Base-by-base conservation (phyloP, 1,140 invertebrate genomes). In the Holotrichia oblita region DNA sequence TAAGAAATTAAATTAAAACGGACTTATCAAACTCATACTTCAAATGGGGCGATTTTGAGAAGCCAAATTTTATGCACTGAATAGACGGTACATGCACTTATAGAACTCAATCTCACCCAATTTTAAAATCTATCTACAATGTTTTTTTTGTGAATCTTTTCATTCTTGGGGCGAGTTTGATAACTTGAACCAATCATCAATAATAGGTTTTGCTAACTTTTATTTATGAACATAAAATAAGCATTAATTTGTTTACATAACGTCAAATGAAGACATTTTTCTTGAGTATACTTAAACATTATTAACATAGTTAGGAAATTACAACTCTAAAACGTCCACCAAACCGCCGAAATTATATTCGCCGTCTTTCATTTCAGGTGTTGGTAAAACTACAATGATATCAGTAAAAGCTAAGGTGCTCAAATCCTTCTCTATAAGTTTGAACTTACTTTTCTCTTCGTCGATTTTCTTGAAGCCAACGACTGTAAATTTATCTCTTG, bases 371-470 rank as follows among this genome's bases (percentile, higher is more conserved):
- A 64, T 64, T 64, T 64, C 59, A 48, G 44, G 44, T 48, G n/a
- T 48, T 48, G 44, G 44, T 12, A 48, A 48, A 48, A 48, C 44
- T 12, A 9, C 44, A 12, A 48, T 48, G 44, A 48, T 48, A n/a
- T 48, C 44, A 48, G 44, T 9, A 48, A 48, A n/a, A 48, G 44
- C 44, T 64, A 64, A 6, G 59, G 9, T 64, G 59, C 20, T 73
- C 27, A 73, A 40, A 73, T 12, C 34, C 9, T 73, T 40, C 24
- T 73, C 17, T 73, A 73, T 27, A 73, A 40, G 27, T 73, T 73
- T 73, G 72, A 40, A 40, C 24, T 73, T 73, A 40, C 72, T 73
- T 73, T 40, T n/a, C n/a, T 73, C 27, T 73, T 40, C 40, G 12
- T 73, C 7, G 9, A 73, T 40, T 73, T 40, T 73, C 72, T 40